Conservation (phyloP, 2,797 vertebrate species). For the Siniperca obscura region DNA sequence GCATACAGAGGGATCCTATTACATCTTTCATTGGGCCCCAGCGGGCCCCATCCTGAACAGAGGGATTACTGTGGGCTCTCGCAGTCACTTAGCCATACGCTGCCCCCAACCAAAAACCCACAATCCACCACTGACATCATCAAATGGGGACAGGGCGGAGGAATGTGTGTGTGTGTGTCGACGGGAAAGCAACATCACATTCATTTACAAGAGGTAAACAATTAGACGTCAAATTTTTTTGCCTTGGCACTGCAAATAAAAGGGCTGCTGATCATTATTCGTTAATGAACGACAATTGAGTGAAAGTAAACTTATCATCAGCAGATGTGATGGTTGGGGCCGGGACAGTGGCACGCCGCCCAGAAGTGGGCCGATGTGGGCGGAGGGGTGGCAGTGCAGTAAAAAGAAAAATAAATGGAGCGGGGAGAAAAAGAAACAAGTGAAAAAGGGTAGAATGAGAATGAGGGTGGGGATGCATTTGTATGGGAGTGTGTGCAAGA, state of each 20-base stretch:
- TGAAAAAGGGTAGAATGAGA: constrained; percentile 39
- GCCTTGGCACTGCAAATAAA: constrained; percentile 57
- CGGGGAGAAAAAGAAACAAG: constrained; percentile 17
- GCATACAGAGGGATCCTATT: constrained; percentile 92
- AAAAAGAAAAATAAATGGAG: constrained; percentile 7
- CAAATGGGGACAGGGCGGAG: constrained; percentile 63
- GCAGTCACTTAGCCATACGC: constrained; percentile 74
- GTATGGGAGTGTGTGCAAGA: constrained; percentile 35
- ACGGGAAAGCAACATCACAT: constrained; percentile 32
- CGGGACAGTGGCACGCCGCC: constrained; percentile 54
- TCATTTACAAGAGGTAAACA: constrained; percentile 68
- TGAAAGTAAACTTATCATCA: constrained; percentile 75
- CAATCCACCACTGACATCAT: constrained; percentile 82
- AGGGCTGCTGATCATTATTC: constrained; percentile 61
- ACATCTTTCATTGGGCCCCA: constrained; percentile 93
- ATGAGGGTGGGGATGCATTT: constrained; percentile 40
- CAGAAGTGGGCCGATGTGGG: constrained; percentile 46
- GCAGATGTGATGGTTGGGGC: constrained; percentile 69
- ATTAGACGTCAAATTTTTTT: constrained; percentile 73
- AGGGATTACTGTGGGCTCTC: constrained; percentile 77
- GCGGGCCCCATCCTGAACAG: constrained; percentile 87
- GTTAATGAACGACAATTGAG: constrained; percentile 71
- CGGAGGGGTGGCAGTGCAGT: constrained; percentile 28
- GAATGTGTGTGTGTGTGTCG: constrained; percentile 27
- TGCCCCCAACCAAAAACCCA: constrained; percentile 70